Base-by-base conservation (phyloP, 2,888 invertebrate species). In the Lycophotia porphyrea region DNA sequence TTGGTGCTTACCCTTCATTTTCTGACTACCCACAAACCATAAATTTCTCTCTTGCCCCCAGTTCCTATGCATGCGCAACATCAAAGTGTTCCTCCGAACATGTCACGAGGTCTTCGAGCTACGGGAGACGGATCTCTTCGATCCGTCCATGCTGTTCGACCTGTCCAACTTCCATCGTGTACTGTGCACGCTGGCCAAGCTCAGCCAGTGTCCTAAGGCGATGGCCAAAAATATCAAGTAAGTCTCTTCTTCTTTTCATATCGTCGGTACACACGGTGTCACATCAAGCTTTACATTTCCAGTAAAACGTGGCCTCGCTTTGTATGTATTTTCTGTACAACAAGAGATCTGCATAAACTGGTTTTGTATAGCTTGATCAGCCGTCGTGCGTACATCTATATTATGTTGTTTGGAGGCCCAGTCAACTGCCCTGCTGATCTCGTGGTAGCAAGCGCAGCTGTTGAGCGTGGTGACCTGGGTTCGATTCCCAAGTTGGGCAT, bases 11-110 rank as follows among this genome's bases (percentile, higher is more conserved):
- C 18, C 8, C 18, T 13, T 24, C 18, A 36, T 24, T 44, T 36
- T 36, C 7, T 18, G 3, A 39, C 3, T 34, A 27, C 18, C 31
- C 4, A 34, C 13, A 2, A 27, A 78, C 39, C 36, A 58, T 39
- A 21, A 11, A 11, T 68, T 27, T 44, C 44, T 42, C 5, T 71
- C 69, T 87, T 88, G 75, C 84, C 68, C 78, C 67, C 97, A 99
- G 99, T 99, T 99, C 94, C 97, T 99, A 90, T 99, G 99, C 95
- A 97, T 99, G 95, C 98, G 99, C 91, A 99, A 99, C 95, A 99
- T 99, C 88, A 98, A 98, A 91, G 97, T 98, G 86, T 99, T 99
- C 95, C 97, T 99, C 75, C 97, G 98, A 85, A 98, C 98, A 36
- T 99, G 99, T 92, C 98, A 98, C 89, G 97, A 97, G 79, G 97